Evolutionary conservation across 2,797 vertebrate species (phyloP).

Genomic region (Trematomus bernacchii): DNA sequence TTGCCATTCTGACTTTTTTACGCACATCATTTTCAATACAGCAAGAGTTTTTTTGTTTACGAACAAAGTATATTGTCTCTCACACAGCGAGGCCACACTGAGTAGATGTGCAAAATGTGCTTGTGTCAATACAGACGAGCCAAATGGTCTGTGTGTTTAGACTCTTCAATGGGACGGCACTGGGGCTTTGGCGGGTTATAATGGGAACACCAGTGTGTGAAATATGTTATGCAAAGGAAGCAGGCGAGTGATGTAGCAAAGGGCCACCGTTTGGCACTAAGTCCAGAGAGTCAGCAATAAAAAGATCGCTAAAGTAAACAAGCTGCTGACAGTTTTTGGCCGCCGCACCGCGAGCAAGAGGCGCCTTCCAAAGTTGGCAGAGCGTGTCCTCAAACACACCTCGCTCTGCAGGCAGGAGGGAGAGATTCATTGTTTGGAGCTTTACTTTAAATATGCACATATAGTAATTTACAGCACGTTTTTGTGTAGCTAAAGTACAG

Average conservation of each 20-base stretch:
- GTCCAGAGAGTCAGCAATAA: constrained; percentile 80
- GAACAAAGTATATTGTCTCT: neutral
- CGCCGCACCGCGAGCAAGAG: constrained; percentile 45
- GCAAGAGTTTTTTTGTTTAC: neutral
- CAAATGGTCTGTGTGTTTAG: constrained; percentile 80
- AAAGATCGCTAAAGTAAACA: constrained; percentile 75
- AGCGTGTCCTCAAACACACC: constrained; percentile 28
- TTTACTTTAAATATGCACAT: constrained; percentile 6
- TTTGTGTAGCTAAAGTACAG: neutral
- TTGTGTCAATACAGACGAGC: constrained; percentile 85
- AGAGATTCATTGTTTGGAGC: neutral
- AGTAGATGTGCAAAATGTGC: constrained; percentile 67
- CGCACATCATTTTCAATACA: neutral
- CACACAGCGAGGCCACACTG: constrained; percentile 44
- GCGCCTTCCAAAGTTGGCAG: constrained; percentile 54
- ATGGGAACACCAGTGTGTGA: constrained; percentile 86
- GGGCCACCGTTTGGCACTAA: constrained; percentile 74
- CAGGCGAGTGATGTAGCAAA: constrained; percentile 71
- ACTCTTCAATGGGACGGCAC: constrained; percentile 72
- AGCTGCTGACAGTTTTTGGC: constrained; percentile 66
- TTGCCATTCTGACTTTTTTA: neutral
- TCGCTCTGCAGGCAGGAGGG: constrained; percentile 25
- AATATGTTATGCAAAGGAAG: constrained; percentile 84
- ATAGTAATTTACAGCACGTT: neutral
- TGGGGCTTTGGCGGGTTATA: constrained; percentile 74